These are phyloP conservation scores for Carduelis carduelis DNA, from an alignment of 2,797 vertebrate genomes.

Conservation along the genomic window DNA sequence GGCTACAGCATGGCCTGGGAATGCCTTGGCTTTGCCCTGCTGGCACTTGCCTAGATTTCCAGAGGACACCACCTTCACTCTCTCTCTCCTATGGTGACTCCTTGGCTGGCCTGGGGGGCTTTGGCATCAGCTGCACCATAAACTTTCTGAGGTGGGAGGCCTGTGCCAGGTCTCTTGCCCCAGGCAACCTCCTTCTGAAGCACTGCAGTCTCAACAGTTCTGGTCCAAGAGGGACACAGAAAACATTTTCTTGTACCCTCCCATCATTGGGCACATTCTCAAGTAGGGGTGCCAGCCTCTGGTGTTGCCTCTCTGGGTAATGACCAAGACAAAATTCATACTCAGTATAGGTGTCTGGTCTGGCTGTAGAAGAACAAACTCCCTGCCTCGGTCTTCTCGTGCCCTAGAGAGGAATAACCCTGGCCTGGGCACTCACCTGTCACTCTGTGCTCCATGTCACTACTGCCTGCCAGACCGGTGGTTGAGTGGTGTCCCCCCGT, in stretches of 20 bases:
- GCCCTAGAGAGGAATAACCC: too few species aligned
- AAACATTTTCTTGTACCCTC: not conserved
- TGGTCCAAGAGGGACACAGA: not conserved
- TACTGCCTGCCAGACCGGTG: accelerated
- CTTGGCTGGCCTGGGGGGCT: not conserved
- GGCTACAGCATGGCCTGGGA: not conserved
- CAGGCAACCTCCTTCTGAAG: accelerated
- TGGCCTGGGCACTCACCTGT: not conserved
- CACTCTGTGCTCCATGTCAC: not conserved
- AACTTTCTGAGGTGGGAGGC: not conserved
- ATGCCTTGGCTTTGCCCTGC: not conserved
- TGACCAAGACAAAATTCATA: not conserved
- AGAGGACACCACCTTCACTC: not conserved
- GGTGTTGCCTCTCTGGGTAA: not conserved
- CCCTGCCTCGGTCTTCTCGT: accelerated
- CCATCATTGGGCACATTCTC: too few species aligned
- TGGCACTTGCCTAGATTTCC: not conserved
- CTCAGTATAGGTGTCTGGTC: accelerated
- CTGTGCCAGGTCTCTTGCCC: not conserved
- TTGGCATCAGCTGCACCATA: not conserved
- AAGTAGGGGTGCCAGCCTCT: not conserved
- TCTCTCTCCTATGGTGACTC: accelerated
- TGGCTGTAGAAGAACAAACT: not conserved
- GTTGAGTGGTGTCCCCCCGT: accelerated
- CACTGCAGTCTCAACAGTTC: too few species aligned